phyloP scores from a whole-genome alignment of 2,797 vertebrate species.

The Hoplostethus mediterraneus region DNA sequence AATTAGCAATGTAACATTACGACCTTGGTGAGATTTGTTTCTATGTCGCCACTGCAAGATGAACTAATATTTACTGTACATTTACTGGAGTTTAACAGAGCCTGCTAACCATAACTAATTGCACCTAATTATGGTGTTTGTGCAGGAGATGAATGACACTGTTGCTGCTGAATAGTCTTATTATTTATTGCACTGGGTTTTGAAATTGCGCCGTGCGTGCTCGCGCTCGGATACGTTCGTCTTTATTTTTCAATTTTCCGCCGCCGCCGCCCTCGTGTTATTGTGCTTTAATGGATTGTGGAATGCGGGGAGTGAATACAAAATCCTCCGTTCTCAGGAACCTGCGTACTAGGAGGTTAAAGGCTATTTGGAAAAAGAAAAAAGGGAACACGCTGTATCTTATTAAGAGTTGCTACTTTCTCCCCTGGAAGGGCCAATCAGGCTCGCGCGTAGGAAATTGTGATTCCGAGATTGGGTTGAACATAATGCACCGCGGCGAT shows the following conservation, averaged over 20 bases:
- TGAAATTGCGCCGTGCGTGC: background rate
- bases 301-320: conserved; percentile 10
- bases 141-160: conserved; percentile 20
- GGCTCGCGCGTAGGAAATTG: conserved; percentile 41
- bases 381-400: conserved; percentile 20
- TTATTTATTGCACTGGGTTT: background rate
- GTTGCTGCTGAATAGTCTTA: conserved; percentile 19
- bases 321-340: conserved; percentile 7
- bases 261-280: background rate
- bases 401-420: conserved; percentile 6
- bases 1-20: conserved; percentile 65
- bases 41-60: conserved; percentile 27
- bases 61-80: conserved; percentile 54
- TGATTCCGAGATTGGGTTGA: conserved; percentile 44
- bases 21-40: conserved; percentile 50
- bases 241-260: background rate
- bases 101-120: conserved; percentile 42
- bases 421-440: conserved; percentile 39
- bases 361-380: background rate
- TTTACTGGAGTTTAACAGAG: conserved; percentile 14
- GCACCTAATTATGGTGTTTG: conserved; percentile 31
- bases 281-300: background rate
- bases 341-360: conserved; percentile 20
- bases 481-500: conserved; percentile 42
- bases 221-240: background rate